Evolutionary conservation across 2,797 vertebrate species (phyloP), one percentile per base, ranked within the genome.

Genomic region (Scolopax rusticola): DNA sequence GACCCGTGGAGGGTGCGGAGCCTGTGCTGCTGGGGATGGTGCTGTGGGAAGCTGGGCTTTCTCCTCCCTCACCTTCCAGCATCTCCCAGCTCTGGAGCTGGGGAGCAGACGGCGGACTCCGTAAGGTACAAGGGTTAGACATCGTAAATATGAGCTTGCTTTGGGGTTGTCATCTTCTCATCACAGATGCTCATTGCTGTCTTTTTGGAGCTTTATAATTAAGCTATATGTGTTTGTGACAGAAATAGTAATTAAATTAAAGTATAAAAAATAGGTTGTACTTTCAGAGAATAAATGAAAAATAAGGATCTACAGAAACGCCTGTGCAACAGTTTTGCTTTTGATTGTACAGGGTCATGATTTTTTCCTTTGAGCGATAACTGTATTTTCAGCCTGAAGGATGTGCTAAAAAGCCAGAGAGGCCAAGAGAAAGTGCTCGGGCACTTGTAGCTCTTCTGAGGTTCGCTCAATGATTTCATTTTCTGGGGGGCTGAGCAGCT

Each of bases 1-100:
- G 50, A 33, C 15, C 36, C 27, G 51, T 6, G 4, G 51, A 3
- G 1, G 30, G 5, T 6, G 38, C 23, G 11, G 36, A 5, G 30
- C 43, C 3, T 10, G 1, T 2, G 1, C 15, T 21, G 57, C 53
- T 11, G 5, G 47, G 38, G 28, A 3, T 0, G 1, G 60, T 11
- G 23, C 25, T 24, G 0, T 5, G 33, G 75, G 15, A 8, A 20
- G 32, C 40, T 38, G 8, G 24, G 45, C 21, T 25, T 15, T 9
- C 32, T 30, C 76, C 71, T 32, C 25, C 0, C 4, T 2, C 10
- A 0, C 9, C 40, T 47, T 14, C 47, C 36, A 8, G 19, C 2
- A 1, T 30, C 9, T 71, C 53, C 48, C 43, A 24, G 54, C 23
- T 0, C 0, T 2, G 8, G 54, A 48, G 16, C 64, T 43, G 67